Base-by-base conservation (phyloP, 1,140 invertebrate species). In the Orius insidiosus region DNA sequence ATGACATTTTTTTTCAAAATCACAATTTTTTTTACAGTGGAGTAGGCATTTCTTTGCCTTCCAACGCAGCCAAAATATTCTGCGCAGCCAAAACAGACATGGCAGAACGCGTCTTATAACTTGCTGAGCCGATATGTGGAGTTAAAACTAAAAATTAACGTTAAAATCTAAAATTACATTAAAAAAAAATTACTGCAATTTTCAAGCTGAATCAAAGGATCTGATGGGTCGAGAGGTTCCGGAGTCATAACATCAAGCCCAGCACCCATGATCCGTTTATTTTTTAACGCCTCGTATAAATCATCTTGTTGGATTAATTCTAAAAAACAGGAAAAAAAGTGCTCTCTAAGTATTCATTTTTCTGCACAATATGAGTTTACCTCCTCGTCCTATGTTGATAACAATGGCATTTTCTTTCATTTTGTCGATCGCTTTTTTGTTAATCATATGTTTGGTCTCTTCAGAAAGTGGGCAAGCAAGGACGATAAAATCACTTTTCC, bases 241-340 rank as follows among this genome's bases (percentile, higher is more conserved):
- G 89, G 89, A 3, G 76, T 76, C 37, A 77, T 85, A 1, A 94
- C 90, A 61, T 96, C 92, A 1, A 96, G 65, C 1, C 86, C 90
- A 1, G 89, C 89, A 0, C 78, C 80, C 56, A 74, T 77, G 53
- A 94, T 92, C 49, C 68, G 61, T 0, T 75, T 70, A 39, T 68
- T 67, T 44, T 71, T 69, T 14, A 94, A 58, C 0, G 86, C 87
- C 51, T 68, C 60, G n/a, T 78, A 67, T 2, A 92, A 60, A 16
- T 76, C 81, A 18, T 77, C 66, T 53, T 86, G 84, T 52, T 87
- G 70, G 0, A 90, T 74, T 5, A 86, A 52, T 38, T 64, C 69
- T 76, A 50, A 3, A 49, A 49, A 55, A 55, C 52, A 42, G 5
- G 24, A 51, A 58, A 46, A 48, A 49, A 43, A 1, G 10, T 30